phyloP scores from a whole-genome alignment of 1,140 invertebrate genomes.

The Hyles euphorbiae region DNA sequence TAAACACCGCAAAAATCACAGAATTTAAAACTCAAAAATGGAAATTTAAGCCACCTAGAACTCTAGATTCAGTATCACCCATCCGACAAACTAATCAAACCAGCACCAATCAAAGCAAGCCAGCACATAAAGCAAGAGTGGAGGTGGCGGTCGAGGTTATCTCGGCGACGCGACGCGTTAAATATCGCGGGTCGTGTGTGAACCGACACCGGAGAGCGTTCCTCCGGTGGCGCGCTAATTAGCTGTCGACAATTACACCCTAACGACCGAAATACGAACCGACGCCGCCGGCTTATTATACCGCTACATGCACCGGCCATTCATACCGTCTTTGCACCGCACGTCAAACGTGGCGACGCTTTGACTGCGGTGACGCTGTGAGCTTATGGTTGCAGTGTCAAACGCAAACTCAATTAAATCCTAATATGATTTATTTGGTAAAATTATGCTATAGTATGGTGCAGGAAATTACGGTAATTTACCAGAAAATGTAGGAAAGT shows the following conservation, averaged over 20 bases:
- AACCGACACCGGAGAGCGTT: constrained; percentile 36
- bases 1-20: no score
- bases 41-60: background rate
- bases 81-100: background rate
- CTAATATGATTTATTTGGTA: no score
- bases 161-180: constrained; percentile 33
- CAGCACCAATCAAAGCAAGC: background rate
- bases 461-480: no score
- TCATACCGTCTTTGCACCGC: no score
- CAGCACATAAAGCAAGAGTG: constrained; percentile 13
- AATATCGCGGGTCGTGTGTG: constrained; percentile 60
- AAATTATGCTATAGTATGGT: no score
- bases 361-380: constrained; percentile 11
- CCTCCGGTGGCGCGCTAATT: constrained; percentile 41
- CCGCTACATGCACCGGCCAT: constrained; percentile 29
- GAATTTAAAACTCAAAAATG: no score
- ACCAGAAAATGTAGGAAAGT: no score
- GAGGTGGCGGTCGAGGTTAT: constrained; percentile 20
- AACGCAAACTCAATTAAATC: background rate
- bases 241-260: constrained; percentile 64
- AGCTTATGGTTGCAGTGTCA: background rate
- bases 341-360: background rate
- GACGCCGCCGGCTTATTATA: constrained; percentile 54
- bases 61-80: background rate
- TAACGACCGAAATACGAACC: constrained; percentile 64